Base-by-base conservation (phyloP, 1,140 invertebrate genomes). In the Drosophila athabasca region DNA sequence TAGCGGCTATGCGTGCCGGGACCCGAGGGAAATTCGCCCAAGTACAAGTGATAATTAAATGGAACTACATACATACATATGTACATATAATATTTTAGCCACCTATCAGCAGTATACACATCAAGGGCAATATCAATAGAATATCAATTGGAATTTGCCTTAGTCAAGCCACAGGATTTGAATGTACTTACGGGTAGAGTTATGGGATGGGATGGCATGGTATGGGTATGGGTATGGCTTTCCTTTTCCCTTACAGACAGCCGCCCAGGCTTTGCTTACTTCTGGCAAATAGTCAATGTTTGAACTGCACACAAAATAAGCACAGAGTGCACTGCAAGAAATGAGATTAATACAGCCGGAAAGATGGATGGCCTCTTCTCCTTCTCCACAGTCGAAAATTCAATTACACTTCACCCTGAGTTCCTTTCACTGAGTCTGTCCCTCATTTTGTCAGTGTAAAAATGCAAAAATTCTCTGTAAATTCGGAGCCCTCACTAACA, bases 231-330 rank as follows among this genome's bases (percentile, higher is more conserved):
- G 17, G 17, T 19, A 19, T 19, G 17, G 0, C 17, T 9, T 9
- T 9, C 8, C 71, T 75, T 66, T 57, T 60, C 50, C 59, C 31
- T 19, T 15, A 76, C 54, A 54, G 61, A 43, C 17, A 19, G 17
- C 17, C 17, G 41, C 50, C 49, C 26, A 26, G 60, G 44, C 17
- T 19, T 19, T 1, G 62, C 70, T 75, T 59, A 59, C 54, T 50
- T 22, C 59, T 75, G 71, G 43, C 71, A 76, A 44, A 76, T 58
- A 50, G 62, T 60, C 69, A 69, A 77, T 74, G 55, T 66, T 85
- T 81, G 68, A 72, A 29, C 43, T 50, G 9, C 19, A 31, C 71
- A 43, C 31, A 71, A 39, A 74, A 22, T 39, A 46, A 13, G 13
- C 31, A 24, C n/a, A 55, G 43, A 19, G 48, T 52, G 35, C 61